Conservation (phyloP, 2,888 invertebrate genomes). For the Drosophila atroscutellata region DNA sequence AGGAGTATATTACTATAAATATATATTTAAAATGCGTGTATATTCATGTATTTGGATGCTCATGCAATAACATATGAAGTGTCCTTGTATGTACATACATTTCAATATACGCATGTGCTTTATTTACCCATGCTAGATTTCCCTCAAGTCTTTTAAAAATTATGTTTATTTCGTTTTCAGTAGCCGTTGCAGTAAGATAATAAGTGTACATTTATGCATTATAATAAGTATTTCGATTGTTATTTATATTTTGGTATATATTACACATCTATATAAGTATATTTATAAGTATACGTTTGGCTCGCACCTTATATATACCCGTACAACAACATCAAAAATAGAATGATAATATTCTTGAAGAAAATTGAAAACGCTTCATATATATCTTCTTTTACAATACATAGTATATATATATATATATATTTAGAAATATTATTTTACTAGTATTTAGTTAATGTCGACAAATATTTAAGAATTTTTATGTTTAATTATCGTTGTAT, state of each 20-base stretch:
- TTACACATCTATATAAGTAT: slow-evolving; percentile 27
- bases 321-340: slow-evolving; percentile 47
- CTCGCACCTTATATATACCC: slow-evolving; percentile 7
- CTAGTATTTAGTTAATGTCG: slow-evolving; percentile 14
- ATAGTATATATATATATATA: slow-evolving; percentile 3
- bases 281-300: slow-evolving; percentile 31
- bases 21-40: slow-evolving; percentile 25
- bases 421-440: slow-evolving; percentile 8
- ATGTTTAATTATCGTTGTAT: slow-evolving; percentile 44
- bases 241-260: slow-evolving; percentile 21
- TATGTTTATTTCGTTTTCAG: slow-evolving; percentile 13
- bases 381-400: slow-evolving; percentile 3
- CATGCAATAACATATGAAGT: slow-evolving; percentile 2
- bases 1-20: slow-evolving; percentile 29
- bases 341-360: slow-evolving; percentile 25
- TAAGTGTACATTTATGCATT: slow-evolving; percentile 21
- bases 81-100: slow-evolving; percentile 4
- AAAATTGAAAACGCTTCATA: slow-evolving; percentile 14
- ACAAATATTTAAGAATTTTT: slow-evolving; percentile 19
- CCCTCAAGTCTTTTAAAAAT: slow-evolving; percentile 31
- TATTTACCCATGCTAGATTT: not conserved
- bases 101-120: not conserved
- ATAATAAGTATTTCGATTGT: slow-evolving; percentile 5
- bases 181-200: slow-evolving; percentile 32
- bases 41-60: slow-evolving; percentile 28